A percentile compares a stretch with the other conserved stretches of the same genome.
These are phyloP conservation scores for Petrolisthes cinctipes DNA, from an alignment of 2,888 invertebrate genomes.

Conservation along the genomic window DNA sequence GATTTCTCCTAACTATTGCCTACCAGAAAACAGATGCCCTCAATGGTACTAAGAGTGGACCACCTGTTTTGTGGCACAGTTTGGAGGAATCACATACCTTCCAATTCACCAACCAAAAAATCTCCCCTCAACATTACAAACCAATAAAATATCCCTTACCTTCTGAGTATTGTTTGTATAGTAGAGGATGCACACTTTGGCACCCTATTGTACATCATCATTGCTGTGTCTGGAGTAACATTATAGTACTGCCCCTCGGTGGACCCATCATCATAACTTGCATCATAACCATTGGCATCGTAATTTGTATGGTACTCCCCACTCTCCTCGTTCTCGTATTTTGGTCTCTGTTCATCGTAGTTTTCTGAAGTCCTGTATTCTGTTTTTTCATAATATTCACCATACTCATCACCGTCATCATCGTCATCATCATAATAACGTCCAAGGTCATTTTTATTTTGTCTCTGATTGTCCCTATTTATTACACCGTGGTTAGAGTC, in stretches of 20 bases:
- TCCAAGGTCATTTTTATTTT: background rate
- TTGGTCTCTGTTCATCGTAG: background rate
- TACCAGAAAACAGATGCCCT: background rate
- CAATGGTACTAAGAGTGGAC: background rate
- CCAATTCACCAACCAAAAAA: background rate
- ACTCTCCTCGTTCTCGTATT: too few relatives aligned
- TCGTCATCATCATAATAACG: background rate
- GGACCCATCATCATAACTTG: background rate
- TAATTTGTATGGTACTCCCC: too few relatives aligned
- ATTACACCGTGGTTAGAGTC: background rate
- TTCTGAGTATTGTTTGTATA: constrained; percentile 45
- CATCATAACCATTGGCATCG: background rate
- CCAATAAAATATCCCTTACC: constrained; percentile 9
- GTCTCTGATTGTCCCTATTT: constrained; percentile 7
- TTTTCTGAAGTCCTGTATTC: background rate
- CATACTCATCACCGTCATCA: background rate
- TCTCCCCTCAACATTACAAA: background rate
- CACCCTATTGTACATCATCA: constrained; percentile 47
- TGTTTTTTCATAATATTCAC: background rate
- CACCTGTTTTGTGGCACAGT: background rate
- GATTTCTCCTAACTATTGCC: too few relatives aligned
- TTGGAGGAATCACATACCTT: too few relatives aligned
- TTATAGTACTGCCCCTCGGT: constrained; percentile 32
- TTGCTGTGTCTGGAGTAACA: background rate
- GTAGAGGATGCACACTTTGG: constrained; percentile 54